Conservation (phyloP, 2,888 invertebrate genomes). For the Lacanobia oleracea region DNA sequence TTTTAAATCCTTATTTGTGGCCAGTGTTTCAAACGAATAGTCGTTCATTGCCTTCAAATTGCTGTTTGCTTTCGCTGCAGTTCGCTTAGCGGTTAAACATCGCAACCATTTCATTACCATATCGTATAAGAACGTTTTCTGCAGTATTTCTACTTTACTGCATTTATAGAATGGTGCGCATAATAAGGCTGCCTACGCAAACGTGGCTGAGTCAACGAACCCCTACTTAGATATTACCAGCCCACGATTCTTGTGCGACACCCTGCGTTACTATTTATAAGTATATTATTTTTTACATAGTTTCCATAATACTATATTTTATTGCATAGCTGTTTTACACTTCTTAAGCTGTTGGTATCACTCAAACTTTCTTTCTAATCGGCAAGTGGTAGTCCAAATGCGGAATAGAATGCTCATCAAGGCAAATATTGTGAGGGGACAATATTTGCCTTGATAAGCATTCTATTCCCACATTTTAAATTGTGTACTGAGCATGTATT, state of each 20-base stretch:
- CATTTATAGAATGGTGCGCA: conserved; percentile 60
- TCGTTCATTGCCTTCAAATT: conserved; percentile 55
- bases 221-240: conserved; percentile 68
- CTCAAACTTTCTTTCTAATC: neutral
- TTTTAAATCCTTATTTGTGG: conserved; percentile 56
- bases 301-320: neutral
- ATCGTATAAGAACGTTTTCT: conserved; percentile 68
- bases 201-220: conserved; percentile 74
- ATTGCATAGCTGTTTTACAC: neutral
- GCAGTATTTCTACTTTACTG: conserved; percentile 62
- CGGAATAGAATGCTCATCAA: no score
- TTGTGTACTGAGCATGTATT: conserved; percentile 29
- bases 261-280: conserved; percentile 64
- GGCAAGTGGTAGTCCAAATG: neutral
- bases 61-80: conserved; percentile 58
- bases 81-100: conserved; percentile 57
- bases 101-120: conserved; percentile 71
- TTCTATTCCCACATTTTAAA: conserved; percentile 13
- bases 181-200: conserved; percentile 74
- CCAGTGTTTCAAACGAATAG: conserved; percentile 38
- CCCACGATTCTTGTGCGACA: conserved; percentile 67
- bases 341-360: neutral
- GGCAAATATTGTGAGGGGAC: no score
- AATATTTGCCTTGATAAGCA: conserved; percentile 16
- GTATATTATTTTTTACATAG: conserved; percentile 10